These are phyloP conservation scores for Allacma fusca DNA, from an alignment of 2,888 invertebrate species.

Conservation along the genomic window DNA sequence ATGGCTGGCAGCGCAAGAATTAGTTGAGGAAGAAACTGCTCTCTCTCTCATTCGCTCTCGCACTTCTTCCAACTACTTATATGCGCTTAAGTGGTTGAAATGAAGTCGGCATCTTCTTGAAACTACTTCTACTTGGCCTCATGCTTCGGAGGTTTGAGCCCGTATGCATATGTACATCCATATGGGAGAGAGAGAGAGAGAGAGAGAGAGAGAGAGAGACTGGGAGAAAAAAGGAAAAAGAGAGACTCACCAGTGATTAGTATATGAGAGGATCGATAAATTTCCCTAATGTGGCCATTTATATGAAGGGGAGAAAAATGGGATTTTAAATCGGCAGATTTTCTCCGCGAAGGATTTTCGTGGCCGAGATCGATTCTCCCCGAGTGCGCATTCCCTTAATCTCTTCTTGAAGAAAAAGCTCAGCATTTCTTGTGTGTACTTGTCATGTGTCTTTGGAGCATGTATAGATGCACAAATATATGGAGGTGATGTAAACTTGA, in stretches of 20 bases:
- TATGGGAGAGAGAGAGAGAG: not conserved
- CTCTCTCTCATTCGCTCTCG: constrained; percentile 8
- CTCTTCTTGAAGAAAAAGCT: constrained; percentile 48
- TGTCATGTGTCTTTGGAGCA: constrained; percentile 29
- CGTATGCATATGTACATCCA: not conserved
- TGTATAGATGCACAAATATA: constrained; percentile 21
- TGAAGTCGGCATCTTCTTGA: constrained; percentile 3
- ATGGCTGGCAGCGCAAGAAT: constrained; percentile 20
- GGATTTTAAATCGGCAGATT: constrained; percentile 60
- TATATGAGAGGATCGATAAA: constrained; percentile 59
- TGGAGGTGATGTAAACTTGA: constrained; percentile 33
- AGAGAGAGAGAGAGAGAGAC: too few species aligned
- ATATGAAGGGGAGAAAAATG: constrained; percentile 61
- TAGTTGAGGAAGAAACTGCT: constrained; percentile 26
- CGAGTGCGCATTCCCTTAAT: constrained; percentile 60
- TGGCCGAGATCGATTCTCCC: constrained; percentile 56
- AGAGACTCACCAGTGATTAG: constrained; percentile 56
- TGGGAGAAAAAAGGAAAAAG: constrained; percentile 14
- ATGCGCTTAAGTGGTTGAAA: constrained; percentile 9
- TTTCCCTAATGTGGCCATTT: constrained; percentile 61
- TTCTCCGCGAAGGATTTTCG: constrained; percentile 34
- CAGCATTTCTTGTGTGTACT: constrained; percentile 28
- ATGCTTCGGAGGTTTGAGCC: constrained; percentile 5
- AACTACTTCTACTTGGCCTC: not conserved
- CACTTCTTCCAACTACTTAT: not conserved